These are phyloP conservation scores for Agonopterix alstromeriana DNA, from an alignment of 2,888 invertebrate species.

Conservation along the genomic window DNA sequence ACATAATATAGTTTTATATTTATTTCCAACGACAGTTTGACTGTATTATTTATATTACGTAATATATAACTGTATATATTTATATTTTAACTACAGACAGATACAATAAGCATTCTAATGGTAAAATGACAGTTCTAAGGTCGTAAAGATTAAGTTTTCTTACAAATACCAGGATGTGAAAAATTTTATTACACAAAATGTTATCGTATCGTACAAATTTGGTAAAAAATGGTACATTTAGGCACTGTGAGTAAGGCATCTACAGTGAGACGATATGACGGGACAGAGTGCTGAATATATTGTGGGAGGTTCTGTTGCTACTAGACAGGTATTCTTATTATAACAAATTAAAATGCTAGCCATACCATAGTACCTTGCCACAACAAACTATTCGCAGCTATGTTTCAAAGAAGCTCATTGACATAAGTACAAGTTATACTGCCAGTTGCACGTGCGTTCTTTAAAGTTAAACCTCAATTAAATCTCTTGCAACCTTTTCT, in stretches of 20 bases:
- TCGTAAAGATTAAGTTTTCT: slow-evolving; percentile 43
- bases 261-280: slow-evolving; percentile 83
- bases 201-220: slow-evolving; percentile 57
- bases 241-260: slow-evolving; percentile 92
- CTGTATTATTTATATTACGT: slow-evolving; percentile 15
- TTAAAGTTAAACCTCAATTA: too few species aligned
- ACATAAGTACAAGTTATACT: too few species aligned
- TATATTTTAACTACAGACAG: not conserved
- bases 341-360: too few species aligned
- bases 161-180: slow-evolving; percentile 60
- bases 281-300: slow-evolving; percentile 12
- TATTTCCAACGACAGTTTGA: slow-evolving; percentile 26
- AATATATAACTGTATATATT: not conserved
- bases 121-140: slow-evolving; percentile 21
- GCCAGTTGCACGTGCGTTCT: too few species aligned
- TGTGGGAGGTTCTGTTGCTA: not conserved
- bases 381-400: too few species aligned
- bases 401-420: too few species aligned
- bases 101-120: not conserved
- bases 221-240: slow-evolving; percentile 75
- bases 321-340: too few species aligned
- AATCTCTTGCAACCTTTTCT: too few species aligned
- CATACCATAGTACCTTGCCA: too few species aligned
- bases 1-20: slow-evolving; percentile 7
- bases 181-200: slow-evolving; percentile 47